Evolutionary conservation across 2,113 vertebrate species (phyloP), one percentile per base, ranked within the genome.

Genomic region (Rynchops niger): DNA sequence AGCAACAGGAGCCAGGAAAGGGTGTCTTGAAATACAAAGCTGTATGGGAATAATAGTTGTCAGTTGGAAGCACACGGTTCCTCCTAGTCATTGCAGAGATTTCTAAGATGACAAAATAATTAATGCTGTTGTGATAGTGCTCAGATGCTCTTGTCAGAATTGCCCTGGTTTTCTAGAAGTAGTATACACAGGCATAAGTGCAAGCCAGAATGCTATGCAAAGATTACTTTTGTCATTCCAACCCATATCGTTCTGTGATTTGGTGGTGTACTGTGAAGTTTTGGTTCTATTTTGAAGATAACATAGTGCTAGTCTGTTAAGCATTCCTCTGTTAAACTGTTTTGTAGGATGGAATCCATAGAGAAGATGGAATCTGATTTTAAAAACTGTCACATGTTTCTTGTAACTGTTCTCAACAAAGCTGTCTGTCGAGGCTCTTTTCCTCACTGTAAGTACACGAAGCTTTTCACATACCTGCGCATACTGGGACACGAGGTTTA

Each of bases 341-440:
- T 88, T 66, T 36, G 79, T 98, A 99, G 99, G 96, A 99, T 99
- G 79, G 99, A 99, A 95, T 99, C 99, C 61, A 99, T 99, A 86
- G 98, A 99, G 96, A 99, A 99, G 97, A 99, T 99, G 99, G 99
- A 99, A 97, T 99, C 99, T 2, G 99, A 99, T 95, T 99, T 99
- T 98, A 99, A 99, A 96, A 99, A 99, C 97, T 99, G 99, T 87
- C 99, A 99, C 97, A 99, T 99, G 99, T 99, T 99, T 97, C 98
- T 99, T 43, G 99, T 99, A 85, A 99, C 99, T 4, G 98, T 99
- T 88, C 98, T 99, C 78, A 99, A 99, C 94, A 99, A 99, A 97
- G 99, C 99, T 4, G 99, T 99, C 49, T 99, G 99, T 85, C 98
- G 99, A 58, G 99, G 99, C 73, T 99, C 99, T 52, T 99, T 99